Base-by-base conservation (phyloP, 1,140 invertebrate species). In the Macrostomum lignano region DNA sequence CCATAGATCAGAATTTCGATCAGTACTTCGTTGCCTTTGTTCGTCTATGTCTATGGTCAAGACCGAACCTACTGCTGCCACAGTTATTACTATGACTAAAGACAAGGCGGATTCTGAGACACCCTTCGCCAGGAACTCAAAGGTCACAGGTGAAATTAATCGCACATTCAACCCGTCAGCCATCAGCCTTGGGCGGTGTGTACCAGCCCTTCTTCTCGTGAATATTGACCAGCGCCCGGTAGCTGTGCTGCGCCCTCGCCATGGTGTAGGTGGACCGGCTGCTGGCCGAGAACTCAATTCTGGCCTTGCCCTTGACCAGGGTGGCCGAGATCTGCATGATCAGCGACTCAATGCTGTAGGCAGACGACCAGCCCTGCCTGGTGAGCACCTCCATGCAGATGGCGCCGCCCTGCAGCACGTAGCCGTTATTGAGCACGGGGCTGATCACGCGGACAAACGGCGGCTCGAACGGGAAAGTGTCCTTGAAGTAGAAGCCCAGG, bases 351-450 rank as follows among this genome's bases (percentile, higher is more conserved):
- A 98, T 74, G 7, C 81, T 91, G 52, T 98, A 98, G 7, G 88
- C 88, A 40, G 79, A 88, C 45, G 79, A 88, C 91, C 91, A 98
- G 34, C 88, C 88, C 61, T 94, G 86, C 61, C 91, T 91, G 11
- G 91, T 98, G 15, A 98, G 60, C 35, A 98, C 63, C 53, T 96
- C 91, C 91, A 98, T 96, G 53, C 91, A 96, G 44, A 96, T 88
- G 33, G 88, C 88, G 29, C 88, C 55, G 15, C 56, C 56, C 52
- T 78, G 74, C 68, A 88, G 74, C 1, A 91, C 81, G 55, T 81
- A 88, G 10, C 79, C 81, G 54, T 81, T 82, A 48, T 73, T 74
- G 53, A 98, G 84, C 42, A 93, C 73, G 25, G 91, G 91, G 65
- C 84, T 72, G 17, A 96, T 79, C 15, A 96, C 79, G 43, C 84